Evolutionary conservation across 2,113 vertebrate species (phyloP).

Genomic region (Sterrhoptilus dennistouni): DNA sequence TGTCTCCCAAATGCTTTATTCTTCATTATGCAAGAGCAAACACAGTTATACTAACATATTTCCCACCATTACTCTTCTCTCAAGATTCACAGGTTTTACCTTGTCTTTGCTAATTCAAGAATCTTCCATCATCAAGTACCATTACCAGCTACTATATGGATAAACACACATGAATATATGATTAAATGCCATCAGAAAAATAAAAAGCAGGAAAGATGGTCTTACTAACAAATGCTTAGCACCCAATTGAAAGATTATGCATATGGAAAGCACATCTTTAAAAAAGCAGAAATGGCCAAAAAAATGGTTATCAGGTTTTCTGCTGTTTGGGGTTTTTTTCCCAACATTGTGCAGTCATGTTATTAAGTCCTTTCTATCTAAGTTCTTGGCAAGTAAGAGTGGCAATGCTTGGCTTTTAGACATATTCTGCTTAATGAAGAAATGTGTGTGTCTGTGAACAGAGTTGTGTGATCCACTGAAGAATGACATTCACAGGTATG

Average conservation of each 20-base stretch:
- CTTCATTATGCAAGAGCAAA: not conserved
- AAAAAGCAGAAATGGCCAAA: not conserved
- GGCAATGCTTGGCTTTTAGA: not conserved
- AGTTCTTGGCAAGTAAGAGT: not conserved
- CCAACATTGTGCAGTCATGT: not conserved
- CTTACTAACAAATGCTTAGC: not conserved
- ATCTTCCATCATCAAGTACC: not conserved
- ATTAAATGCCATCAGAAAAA: not conserved
- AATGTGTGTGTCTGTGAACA: not conserved
- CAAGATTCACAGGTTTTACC: not conserved
- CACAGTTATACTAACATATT: not conserved
- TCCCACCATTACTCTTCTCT: not conserved
- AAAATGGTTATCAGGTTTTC: not conserved
- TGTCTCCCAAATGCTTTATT: not conserved
- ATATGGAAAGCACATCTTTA: not conserved
- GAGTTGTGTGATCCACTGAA: not conserved
- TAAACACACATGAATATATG: not conserved
- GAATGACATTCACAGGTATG: not conserved
- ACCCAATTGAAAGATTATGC: not conserved
- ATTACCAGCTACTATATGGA: not conserved
- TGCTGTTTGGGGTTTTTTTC: rapidly evolving
- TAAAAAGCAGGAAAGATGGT: not conserved
- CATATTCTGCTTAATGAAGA: not conserved
- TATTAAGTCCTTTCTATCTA: not conserved
- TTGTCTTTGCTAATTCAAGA: not conserved